Conservation (phyloP, 2,888 invertebrate genomes). For the Orthonevra nobilis region DNA sequence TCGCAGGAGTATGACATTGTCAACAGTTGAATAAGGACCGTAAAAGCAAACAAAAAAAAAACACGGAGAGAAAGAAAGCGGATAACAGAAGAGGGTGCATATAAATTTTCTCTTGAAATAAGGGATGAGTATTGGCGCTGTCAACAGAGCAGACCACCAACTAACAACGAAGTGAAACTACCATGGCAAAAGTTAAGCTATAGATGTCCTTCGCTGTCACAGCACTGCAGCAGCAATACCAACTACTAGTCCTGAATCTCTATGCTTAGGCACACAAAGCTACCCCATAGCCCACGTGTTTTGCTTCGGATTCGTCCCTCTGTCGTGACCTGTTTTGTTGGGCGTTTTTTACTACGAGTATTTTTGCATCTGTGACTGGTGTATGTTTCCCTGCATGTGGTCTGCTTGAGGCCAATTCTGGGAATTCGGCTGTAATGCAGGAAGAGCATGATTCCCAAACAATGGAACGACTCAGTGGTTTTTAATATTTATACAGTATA, state of each 20-base stretch:
- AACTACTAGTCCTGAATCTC: neutral
- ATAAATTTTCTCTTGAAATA: conserved; percentile 30
- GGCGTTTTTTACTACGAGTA: conserved; percentile 47
- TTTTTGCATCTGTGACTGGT: conserved; percentile 22
- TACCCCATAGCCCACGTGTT: conserved; percentile 55
- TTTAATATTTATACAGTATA: conserved; percentile 67
- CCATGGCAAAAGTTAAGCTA: conserved; percentile 54
- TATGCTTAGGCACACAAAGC: neutral
- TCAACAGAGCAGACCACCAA: conserved; percentile 56
- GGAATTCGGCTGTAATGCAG: conserved; percentile 56
- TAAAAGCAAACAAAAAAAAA: neutral
- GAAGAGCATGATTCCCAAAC: conserved; percentile 31
- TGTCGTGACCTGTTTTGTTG: conserved; percentile 58
- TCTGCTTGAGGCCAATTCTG: conserved; percentile 48
- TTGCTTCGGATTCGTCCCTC: conserved; percentile 26
- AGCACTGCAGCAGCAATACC: conserved; percentile 8
- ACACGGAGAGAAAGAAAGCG: too few relatives aligned
- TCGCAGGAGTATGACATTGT: conserved; percentile 28
- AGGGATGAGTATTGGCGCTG: conserved; percentile 40
- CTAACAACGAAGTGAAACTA: conserved; percentile 51
- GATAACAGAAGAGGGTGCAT: conserved; percentile 53
- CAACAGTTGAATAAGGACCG: conserved; percentile 2
- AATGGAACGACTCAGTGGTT: conserved; percentile 52
- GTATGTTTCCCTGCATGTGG: conserved; percentile 10
- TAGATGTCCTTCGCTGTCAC: conserved; percentile 33